Conservation (phyloP, 2,888 invertebrate genomes). For the Choreutis nemorana region DNA sequence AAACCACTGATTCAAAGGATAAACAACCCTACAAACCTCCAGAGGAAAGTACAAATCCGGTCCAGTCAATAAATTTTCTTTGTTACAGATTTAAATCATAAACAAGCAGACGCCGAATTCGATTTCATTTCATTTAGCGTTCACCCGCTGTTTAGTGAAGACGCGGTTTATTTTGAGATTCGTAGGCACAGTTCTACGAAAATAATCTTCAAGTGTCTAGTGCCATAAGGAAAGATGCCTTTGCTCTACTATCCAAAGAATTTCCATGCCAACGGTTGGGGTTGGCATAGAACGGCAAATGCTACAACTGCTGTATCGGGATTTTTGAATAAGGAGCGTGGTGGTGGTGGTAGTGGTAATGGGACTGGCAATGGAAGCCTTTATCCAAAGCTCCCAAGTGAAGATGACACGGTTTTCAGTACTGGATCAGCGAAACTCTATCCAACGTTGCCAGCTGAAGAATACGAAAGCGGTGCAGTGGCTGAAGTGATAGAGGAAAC, state of each 20-base stretch:
- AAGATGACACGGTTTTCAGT: conserved; percentile 40
- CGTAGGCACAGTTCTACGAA: conserved; percentile 11
- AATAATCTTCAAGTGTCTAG: conserved; percentile 13
- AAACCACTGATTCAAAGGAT: too few species aligned
- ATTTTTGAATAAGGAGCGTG: conserved; percentile 42
- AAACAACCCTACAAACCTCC: too few species aligned
- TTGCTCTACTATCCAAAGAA: conserved; percentile 52
- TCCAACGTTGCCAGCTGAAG: conserved; percentile 48
- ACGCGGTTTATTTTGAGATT: conserved; percentile 20
- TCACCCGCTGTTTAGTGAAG: conserved; percentile 13
- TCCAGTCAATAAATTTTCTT: too few species aligned
- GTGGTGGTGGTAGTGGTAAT: conserved; percentile 24
- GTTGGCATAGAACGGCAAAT: conserved; percentile 43
- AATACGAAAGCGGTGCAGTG: conserved; percentile 51
- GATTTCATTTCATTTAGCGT: conserved; percentile 14
- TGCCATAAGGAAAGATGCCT: conserved; percentile 13
- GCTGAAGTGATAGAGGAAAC: conserved; percentile 50
- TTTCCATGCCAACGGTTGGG: conserved; percentile 55
- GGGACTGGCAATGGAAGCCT: conserved; percentile 34
- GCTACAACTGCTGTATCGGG: conserved; percentile 40
- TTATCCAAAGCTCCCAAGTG: conserved; percentile 42
- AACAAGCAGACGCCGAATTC: conserved; percentile 17
- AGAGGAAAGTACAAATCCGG: too few species aligned
- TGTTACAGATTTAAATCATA: conserved; percentile 17
- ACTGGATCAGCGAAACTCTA: conserved; percentile 38